phyloP scores from a whole-genome alignment of 2,888 invertebrate genomes.

The Scaptomyza polygonia region DNA sequence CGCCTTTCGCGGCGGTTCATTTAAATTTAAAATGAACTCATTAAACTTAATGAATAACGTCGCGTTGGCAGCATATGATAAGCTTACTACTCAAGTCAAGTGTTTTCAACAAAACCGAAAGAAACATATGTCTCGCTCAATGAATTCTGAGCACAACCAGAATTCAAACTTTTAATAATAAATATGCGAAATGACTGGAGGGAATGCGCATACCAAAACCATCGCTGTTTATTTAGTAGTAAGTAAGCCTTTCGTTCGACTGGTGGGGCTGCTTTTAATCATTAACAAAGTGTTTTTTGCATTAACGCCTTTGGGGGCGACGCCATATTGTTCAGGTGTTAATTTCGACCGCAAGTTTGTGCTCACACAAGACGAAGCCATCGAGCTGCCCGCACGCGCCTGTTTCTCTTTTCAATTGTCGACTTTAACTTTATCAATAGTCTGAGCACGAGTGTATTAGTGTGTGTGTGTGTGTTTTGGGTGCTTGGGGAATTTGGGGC shows the following conservation, averaged over 20 bases:
- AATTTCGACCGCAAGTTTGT: slow-evolving; percentile 56
- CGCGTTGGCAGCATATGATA: slow-evolving; percentile 57
- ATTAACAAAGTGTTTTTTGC: slow-evolving; percentile 25
- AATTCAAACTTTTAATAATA: not conserved
- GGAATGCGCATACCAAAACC: slow-evolving; percentile 2
- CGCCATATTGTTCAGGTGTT: slow-evolving; percentile 52
- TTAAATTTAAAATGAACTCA: slow-evolving; percentile 67
- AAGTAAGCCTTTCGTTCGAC: not conserved
- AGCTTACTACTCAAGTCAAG: slow-evolving; percentile 45
- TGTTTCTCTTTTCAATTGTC: slow-evolving; percentile 57
- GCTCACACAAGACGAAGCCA: slow-evolving; percentile 31
- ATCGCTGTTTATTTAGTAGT: slow-evolving; percentile 4
- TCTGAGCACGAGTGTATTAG: slow-evolving; percentile 44
- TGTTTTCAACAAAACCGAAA: too few species aligned
- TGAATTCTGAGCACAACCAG: too few species aligned
- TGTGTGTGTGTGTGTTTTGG: not conserved
- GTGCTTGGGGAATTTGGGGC: not conserved
- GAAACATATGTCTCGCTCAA: too few species aligned
- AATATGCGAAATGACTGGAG: slow-evolving; percentile 1
- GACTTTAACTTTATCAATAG: slow-evolving; percentile 61
- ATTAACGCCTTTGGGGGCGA: not conserved
- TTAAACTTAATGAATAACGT: slow-evolving; percentile 74
- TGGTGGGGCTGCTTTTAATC: slow-evolving; percentile 20
- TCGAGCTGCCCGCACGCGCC: slow-evolving; percentile 67
- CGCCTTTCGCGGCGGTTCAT: too few species aligned